Conservation (phyloP, 2,888 invertebrate genomes). For the Drosophila limbata region DNA sequence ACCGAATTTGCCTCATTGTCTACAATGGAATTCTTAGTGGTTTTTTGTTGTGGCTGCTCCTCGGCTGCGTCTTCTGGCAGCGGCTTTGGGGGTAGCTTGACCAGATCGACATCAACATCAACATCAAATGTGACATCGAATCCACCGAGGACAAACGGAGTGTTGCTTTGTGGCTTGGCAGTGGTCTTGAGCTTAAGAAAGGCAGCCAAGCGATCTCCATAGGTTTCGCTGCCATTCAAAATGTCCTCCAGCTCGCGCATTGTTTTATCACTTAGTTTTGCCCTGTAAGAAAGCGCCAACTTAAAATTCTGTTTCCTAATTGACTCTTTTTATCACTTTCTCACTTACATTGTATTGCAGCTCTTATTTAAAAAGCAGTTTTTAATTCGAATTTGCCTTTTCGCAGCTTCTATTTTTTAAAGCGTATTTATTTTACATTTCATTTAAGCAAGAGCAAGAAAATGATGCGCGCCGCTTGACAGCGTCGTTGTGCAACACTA, state of each 20-base stretch:
- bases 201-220: constrained; percentile 43
- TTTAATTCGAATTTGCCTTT: background rate
- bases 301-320: background rate
- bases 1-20: background rate
- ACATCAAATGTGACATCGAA: constrained; percentile 53
- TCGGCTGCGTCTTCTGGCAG: background rate
- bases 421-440: background rate
- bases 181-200: constrained; percentile 52
- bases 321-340: background rate
- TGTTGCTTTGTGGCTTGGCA: constrained; percentile 18
- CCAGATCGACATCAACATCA: constrained; percentile 65
- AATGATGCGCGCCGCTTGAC: constrained; percentile 34
- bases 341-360: constrained; percentile 38
- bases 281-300: constrained; percentile 24
- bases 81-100: constrained; percentile 31
- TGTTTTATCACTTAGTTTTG: constrained; percentile 31
- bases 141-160: constrained; percentile 37
- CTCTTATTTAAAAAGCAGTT: background rate
- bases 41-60: constrained; percentile 18
- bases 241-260: constrained; percentile 59
- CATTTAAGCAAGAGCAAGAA: constrained; percentile 17
- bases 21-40: background rate
- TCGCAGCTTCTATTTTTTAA: background rate
- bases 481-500: constrained; percentile 41
- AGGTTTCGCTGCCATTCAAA: constrained; percentile 39